Percentiles rank a stretch among this genome's conserved stretches.
These are phyloP conservation scores for Bradypodion ventrale DNA, from an alignment of 2,797 vertebrate genomes.

Conservation along the genomic window DNA sequence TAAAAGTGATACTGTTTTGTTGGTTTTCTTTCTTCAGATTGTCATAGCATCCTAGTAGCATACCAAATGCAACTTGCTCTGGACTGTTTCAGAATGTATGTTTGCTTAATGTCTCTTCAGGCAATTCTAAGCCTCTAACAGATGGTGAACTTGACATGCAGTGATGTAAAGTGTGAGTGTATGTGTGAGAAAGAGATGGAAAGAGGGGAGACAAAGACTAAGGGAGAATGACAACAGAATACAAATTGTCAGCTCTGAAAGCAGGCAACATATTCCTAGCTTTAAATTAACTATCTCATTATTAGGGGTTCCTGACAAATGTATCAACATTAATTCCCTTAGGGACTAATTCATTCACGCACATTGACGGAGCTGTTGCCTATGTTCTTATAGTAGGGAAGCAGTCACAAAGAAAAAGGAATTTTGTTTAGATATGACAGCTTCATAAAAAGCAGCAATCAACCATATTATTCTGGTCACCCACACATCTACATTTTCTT, in stretches of 20 bases:
- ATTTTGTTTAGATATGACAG: neutral
- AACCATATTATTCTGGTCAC: neutral
- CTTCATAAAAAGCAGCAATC: neutral
- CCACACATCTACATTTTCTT: neutral
- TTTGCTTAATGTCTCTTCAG: conserved; percentile 31
- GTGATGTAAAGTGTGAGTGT: neutral
- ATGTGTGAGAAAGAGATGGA: neutral
- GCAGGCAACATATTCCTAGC: conserved; percentile 23
- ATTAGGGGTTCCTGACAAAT: conserved; percentile 50
- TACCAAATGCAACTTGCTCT: neutral
- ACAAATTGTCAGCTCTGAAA: conserved; percentile 41
- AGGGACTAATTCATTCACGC: conserved; percentile 34
- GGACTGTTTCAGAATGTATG: neutral
- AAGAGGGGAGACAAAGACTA: conserved; percentile 27
- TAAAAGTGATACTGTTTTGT: neutral
- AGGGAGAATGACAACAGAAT: conserved; percentile 34
- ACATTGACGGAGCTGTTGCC: conserved; percentile 32
- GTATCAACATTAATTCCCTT: conserved; percentile 39
- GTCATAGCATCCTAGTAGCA: neutral
- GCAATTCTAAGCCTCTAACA: conserved; percentile 16
- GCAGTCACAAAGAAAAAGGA: conserved; percentile 2
- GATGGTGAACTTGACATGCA: conserved; percentile 40
- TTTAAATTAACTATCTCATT: conserved; percentile 52
- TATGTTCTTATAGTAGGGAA: conserved; percentile 34
- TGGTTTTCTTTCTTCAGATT: neutral